A percentile compares a stretch with the other conserved stretches of the same genome.
phyloP scores from a whole-genome alignment of 2,797 vertebrate genomes.

The Phylloscopus collybita region DNA sequence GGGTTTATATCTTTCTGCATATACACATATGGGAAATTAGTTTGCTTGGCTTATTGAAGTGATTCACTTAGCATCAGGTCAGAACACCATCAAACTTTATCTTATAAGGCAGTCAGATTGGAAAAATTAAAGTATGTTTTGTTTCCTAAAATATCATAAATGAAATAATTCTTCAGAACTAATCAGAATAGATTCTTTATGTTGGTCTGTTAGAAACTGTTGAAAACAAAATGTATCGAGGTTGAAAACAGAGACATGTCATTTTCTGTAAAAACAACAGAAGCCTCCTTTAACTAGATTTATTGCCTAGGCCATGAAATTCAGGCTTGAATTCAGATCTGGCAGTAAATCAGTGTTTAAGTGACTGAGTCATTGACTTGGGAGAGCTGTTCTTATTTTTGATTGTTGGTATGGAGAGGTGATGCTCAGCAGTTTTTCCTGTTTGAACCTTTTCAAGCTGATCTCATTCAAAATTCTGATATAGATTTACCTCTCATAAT shows the following conservation, averaged over 20 bases:
- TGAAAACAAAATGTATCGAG: not conserved
- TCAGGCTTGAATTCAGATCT: not conserved
- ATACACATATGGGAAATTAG: slow-evolving; percentile 22
- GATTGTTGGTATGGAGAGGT: not conserved
- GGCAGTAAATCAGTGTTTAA: not conserved
- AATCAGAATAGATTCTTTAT: not conserved
- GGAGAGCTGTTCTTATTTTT: not conserved
- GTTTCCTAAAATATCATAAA: not conserved
- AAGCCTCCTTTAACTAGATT: not conserved
- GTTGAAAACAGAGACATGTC: not conserved
- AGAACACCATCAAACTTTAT: not conserved
- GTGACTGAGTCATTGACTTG: not conserved
- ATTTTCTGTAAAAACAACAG: not conserved
- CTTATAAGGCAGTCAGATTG: not conserved
- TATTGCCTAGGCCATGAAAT: not conserved
- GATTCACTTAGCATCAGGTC: slow-evolving; percentile 2
- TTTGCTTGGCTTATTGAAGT: slow-evolving; percentile 27
- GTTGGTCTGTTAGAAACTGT: not conserved
- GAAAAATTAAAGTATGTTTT: not conserved
- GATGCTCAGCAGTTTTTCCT: not conserved
- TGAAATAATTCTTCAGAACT: not conserved
- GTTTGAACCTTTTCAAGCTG: not conserved
- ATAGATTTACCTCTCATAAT: not conserved
- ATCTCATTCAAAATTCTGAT: not conserved
- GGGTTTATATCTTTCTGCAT: slow-evolving; percentile 17